Evolutionary conservation across 2,113 vertebrate genomes (phyloP), one percentile per base, ranked within the genome.

Genomic region (Lophura nycthemera): DNA sequence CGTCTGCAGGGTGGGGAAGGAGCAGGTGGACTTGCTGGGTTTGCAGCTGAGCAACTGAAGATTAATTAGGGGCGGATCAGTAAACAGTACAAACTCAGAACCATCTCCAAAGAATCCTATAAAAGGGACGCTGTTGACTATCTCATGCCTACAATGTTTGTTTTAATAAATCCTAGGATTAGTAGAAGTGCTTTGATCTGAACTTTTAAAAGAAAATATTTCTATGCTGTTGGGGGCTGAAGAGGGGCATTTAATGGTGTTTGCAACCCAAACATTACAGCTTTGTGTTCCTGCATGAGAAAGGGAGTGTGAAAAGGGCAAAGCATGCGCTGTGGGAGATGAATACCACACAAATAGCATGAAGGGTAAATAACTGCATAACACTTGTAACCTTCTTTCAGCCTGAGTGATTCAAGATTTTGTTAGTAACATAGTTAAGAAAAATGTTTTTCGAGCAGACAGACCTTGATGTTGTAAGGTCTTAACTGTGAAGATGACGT

Each of bases 141-240:
- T 89, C 93, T 95, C 94, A 86, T 92, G 93, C 91, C 86, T 90
- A 64, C 89, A 87, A 85, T 89, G 95, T 97, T 96, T 94, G 94
- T 94, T 95, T 94, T 95, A 95, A 94, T 91, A 92, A 96, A 92
- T 96, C 89, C 93, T 95, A 95, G 95, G 95, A 95, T 95, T 97
- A 96, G 89, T 95, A 74, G 94, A 94, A 89, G 87, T 86, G 93
- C 86, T 96, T 96, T 95, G 90, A 96, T 95, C 93, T 96, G 88
- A 96, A 95, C 92, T 95, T 89, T 75, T 85, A 88, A 97, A 95
- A 84, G 86, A 95, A 95, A 97, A 96, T 96, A 95, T 92, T 95
- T 97, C 93, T 86, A 29, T 95, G 93, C 93, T 96, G 73, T 95
- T 90, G 91, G 90, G 93, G 83, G 61, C 76, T 94, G 90, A 81